A percentile compares a stretch with the other conserved stretches of the same genome.
These are phyloP conservation scores for Hirundo rustica DNA, from an alignment of 2,797 vertebrate species.

Conservation along the genomic window DNA sequence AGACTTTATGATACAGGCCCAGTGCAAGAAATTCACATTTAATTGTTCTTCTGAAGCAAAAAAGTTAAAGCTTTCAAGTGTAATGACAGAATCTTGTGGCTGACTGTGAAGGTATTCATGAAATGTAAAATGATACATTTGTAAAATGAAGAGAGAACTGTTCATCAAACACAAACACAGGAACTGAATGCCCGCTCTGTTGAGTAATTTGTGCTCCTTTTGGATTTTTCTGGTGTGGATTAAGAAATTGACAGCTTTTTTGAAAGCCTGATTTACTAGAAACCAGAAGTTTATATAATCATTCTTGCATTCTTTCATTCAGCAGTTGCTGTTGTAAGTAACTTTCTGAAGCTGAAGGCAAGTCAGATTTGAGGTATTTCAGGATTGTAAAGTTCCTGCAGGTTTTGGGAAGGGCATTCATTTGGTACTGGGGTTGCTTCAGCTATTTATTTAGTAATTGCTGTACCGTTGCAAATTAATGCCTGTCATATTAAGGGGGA, in stretches of 20 bases:
- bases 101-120: background rate
- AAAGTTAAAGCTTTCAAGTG: background rate
- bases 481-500: background rate
- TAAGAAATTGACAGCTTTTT: conserved; percentile 3
- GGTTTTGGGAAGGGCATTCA: background rate
- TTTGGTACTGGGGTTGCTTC: background rate
- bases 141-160: background rate
- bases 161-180: background rate
- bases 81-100: background rate
- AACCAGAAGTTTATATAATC: background rate
- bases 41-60: background rate
- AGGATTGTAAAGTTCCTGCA: background rate
- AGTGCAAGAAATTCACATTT: background rate
- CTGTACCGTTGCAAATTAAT: background rate
- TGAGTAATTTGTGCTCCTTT: background rate
- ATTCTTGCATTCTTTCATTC: background rate
- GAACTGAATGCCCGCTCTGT: background rate
- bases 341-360: background rate
- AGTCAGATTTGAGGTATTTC: background rate
- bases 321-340: background rate
- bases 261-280: background rate
- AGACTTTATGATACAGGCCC: background rate
- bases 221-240: background rate
- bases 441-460: background rate
- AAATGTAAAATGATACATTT: background rate